These are phyloP conservation scores for Leptonema lineaticorne DNA, from an alignment of 1,140 invertebrate species.

Conservation along the genomic window DNA sequence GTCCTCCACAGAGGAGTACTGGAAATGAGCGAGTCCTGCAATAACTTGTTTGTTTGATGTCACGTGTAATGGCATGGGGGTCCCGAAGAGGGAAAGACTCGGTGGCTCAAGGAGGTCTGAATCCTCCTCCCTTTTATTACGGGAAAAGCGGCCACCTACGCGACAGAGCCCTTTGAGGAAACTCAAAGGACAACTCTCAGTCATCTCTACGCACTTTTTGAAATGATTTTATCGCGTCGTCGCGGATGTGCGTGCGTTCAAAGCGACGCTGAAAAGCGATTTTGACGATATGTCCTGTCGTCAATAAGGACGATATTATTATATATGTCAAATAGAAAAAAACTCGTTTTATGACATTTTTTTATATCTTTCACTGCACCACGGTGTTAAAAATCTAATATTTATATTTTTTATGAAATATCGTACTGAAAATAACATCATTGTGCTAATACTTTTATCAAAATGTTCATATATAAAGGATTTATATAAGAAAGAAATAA, in stretches of 20 bases:
- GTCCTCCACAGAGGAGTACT: slow-evolving; percentile 3
- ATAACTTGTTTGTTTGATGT: slow-evolving; percentile 42
- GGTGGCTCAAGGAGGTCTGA: not conserved
- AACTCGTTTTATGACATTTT: too few species aligned
- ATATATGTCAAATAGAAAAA: not conserved
- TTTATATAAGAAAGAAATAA: too few species aligned
- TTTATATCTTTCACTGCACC: too few species aligned
- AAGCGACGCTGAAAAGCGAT: not conserved
- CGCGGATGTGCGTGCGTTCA: not conserved
- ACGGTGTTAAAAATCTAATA: too few species aligned
- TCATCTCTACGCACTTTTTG: slow-evolving; percentile 39
- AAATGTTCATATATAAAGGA: too few species aligned
- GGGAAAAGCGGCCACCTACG: slow-evolving; percentile 24
- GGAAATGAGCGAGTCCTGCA: slow-evolving; percentile 37
- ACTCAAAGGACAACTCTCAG: slow-evolving; percentile 38
- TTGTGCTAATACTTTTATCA: too few species aligned
- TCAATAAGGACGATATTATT: not conserved
- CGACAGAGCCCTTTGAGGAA: slow-evolving; percentile 28
- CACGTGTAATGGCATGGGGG: slow-evolving; percentile 36
- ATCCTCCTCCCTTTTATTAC: not conserved
- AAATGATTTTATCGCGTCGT: slow-evolving; percentile 39
- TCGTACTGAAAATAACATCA: too few species aligned
- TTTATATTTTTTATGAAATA: too few species aligned
- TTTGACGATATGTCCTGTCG: not conserved
- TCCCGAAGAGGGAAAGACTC: not conserved